These are phyloP conservation scores for Pteria penguin DNA, from an alignment of 2,888 invertebrate genomes.

Conservation along the genomic window DNA sequence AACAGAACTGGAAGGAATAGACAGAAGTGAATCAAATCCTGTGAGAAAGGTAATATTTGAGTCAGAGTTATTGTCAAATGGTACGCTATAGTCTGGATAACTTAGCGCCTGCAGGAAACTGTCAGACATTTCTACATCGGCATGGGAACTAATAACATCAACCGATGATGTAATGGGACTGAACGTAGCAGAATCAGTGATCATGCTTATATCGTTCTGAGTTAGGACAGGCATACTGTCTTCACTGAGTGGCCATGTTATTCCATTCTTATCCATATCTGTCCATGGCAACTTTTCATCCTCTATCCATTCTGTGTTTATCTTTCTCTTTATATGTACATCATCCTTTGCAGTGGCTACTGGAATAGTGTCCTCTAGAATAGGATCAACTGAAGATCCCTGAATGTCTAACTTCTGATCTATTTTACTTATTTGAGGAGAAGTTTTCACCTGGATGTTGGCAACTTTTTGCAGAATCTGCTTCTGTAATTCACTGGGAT, in stretches of 20 bases:
- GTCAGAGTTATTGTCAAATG: not conserved
- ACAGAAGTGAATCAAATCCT: not conserved
- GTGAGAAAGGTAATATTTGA: not conserved
- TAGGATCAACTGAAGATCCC: not conserved
- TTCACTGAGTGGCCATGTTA: not conserved
- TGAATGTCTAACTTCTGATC: not conserved
- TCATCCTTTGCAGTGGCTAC: not conserved
- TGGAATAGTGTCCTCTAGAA: no score
- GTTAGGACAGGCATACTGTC: not conserved
- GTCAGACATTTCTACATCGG: not conserved
- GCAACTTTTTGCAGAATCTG: conserved; percentile 48
- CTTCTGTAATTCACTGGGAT: conserved; percentile 55
- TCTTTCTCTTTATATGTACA: not conserved
- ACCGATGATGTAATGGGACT: not conserved
- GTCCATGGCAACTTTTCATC: not conserved
- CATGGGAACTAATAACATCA: not conserved
- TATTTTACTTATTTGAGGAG: not conserved
- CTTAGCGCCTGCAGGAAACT: not conserved
- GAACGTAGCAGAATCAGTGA: not conserved
- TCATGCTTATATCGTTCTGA: not conserved
- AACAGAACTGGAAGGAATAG: not conserved
- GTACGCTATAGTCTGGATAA: not conserved
- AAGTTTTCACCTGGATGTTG: conserved; percentile 6
- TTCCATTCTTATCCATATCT: not conserved
- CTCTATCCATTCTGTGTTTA: no score